Conservation (phyloP, 2,888 invertebrate species). For the Nomada flava region DNA sequence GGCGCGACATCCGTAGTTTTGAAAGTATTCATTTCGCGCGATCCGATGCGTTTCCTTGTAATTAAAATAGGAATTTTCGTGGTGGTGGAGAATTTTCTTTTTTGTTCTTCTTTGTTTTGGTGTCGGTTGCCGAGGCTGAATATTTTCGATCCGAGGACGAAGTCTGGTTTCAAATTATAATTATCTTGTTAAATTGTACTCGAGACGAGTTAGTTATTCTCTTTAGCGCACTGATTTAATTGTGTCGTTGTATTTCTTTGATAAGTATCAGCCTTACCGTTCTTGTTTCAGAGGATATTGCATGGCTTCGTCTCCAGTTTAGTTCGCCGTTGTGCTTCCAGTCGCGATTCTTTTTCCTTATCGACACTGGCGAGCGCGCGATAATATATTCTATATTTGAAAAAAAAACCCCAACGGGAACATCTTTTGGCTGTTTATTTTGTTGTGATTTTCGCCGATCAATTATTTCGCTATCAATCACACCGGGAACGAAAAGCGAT, state of each 20-base stretch:
- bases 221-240: constrained; percentile 12
- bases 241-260: constrained; percentile 4
- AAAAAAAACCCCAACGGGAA: neutral
- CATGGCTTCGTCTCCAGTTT: neutral
- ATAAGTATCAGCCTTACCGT: neutral
- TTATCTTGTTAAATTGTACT: constrained; percentile 16
- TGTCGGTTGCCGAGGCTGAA: neutral
- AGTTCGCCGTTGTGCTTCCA: neutral
- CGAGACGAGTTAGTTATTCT: neutral
- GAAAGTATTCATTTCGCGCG: neutral
- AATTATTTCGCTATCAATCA: too few species aligned
- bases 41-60: too few species aligned
- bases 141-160: constrained; percentile 3
- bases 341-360: neutral
- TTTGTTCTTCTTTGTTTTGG: neutral
- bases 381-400: neutral
- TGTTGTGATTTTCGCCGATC: too few species aligned
- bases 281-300: neutral
- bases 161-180: constrained; percentile 13
- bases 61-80: neutral
- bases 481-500: too few species aligned
- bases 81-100: neutral
- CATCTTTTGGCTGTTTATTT: too few species aligned
- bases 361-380: neutral
- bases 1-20: neutral